Conservation (phyloP, 2,888 invertebrate genomes). For the Andrena marginata region DNA sequence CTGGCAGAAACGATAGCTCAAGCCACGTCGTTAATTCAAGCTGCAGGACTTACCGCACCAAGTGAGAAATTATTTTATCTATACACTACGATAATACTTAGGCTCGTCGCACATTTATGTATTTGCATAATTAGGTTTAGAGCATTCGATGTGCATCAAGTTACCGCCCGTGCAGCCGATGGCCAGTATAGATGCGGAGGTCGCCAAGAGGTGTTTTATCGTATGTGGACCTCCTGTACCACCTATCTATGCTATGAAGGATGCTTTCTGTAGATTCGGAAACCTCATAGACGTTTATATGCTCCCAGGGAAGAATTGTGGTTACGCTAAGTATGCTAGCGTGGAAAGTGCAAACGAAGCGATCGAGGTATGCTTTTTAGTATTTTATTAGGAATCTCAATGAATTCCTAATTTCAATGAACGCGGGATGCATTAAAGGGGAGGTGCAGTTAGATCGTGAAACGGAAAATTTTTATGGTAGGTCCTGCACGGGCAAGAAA, state of each 20-base stretch:
- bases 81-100: conserved; percentile 3
- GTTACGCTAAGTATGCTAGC: conserved; percentile 95
- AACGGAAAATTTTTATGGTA: conserved; percentile 64
- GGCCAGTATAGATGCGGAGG: conserved; percentile 89
- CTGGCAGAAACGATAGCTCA: conserved; percentile 92
- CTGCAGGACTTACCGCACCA: conserved; percentile 86
- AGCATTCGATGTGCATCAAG: conserved; percentile 85
- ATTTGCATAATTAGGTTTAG: conserved; percentile 60
- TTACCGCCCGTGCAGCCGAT: conserved; percentile 91
- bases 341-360: conserved; percentile 91
- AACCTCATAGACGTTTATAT: conserved; percentile 96
- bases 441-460: background rate
- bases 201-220: conserved; percentile 87
- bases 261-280: conserved; percentile 96
- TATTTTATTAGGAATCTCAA: background rate
- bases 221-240: conserved; percentile 87
- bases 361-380: conserved; percentile 86
- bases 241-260: conserved; percentile 91
- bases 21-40: conserved; percentile 91
- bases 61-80: conserved; percentile 72
- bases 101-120: conserved; percentile 7
- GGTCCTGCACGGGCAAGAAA: conserved; percentile 93
- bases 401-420: background rate
- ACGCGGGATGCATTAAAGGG: background rate
- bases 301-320: conserved; percentile 95